Evolutionary conservation across 1,140 invertebrate genomes (phyloP).

Genomic region (Liolophura sinensis): DNA sequence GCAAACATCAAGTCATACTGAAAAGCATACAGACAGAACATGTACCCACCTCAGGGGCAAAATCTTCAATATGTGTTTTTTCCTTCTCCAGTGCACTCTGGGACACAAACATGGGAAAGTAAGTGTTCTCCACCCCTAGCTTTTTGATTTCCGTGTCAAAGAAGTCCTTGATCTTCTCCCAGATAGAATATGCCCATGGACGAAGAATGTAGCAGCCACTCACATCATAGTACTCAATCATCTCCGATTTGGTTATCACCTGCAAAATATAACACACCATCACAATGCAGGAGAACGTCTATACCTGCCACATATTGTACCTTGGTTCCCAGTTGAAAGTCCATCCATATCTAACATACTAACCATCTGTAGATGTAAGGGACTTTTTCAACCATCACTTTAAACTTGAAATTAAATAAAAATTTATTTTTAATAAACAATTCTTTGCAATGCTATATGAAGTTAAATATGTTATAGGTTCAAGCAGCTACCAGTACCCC

Average conservation of each 20-base stretch:
- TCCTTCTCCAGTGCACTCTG: constrained; percentile 88
- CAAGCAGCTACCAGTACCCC: too few relatives aligned
- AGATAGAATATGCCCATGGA: constrained; percentile 96
- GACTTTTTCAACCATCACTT: too few relatives aligned
- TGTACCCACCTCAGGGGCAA: constrained; percentile 85
- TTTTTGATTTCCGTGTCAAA: constrained; percentile 90
- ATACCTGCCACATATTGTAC: not conserved
- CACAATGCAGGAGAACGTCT: not conserved
- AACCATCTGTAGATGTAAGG: too few relatives aligned
- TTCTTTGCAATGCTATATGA: too few relatives aligned
- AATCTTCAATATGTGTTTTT: constrained; percentile 96
- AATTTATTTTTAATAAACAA: too few relatives aligned
- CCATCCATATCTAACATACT: too few relatives aligned
- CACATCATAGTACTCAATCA: constrained; percentile 99
- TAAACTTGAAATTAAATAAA: too few relatives aligned
- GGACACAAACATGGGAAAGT: constrained; percentile 99
- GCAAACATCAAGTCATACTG: too few relatives aligned
- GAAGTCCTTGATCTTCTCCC: constrained; percentile 90
- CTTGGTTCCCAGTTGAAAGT: too few relatives aligned
- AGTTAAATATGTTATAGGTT: too few relatives aligned
- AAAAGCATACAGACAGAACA: too few relatives aligned
- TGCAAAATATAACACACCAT: constrained; percentile 28
- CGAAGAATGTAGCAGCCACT: constrained; percentile 98
- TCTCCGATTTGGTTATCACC: constrained; percentile 95
- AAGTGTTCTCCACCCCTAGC: constrained; percentile 94